Evolutionary conservation across 2,888 invertebrate species (phyloP), one percentile per base, ranked within the genome.

Genomic region (Cephonodes hylas): DNA sequence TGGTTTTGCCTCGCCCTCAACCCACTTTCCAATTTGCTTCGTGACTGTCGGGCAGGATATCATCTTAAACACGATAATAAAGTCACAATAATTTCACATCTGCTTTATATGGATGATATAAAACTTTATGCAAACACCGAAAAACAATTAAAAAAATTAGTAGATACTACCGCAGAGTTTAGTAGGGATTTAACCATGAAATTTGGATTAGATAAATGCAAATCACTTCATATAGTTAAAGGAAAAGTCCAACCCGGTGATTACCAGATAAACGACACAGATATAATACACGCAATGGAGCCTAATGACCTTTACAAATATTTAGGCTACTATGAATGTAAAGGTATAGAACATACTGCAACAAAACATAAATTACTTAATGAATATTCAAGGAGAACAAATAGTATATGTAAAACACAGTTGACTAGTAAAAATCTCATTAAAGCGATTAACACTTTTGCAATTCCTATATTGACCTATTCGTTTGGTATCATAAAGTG

Each of bases 1-100:
- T n/a, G 66, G 66, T 68, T 66, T 8, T 64, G 66, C 22, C 60
- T 68, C 0, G 62, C 68, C 8, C 18, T 66, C 1, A 65, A 66
- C 13, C 62, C 66, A 3, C 38, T 66, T 2, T 66, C 62, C 13
- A 13, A 58, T 7, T 15, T 45, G 15, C 45, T 59, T 8, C 3
- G 10, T 5, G 10, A 31, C 10, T 31, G 5, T 10, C 31, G 31
- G 10, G 5, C 7, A 6, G 31, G 31, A 31, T 31, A 31, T 5
- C 31, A 31, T 1, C 1, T 3, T 25, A 8, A 20, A 10, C 7
- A 8, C 1, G 8, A 25, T 31, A 13, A 6, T 20, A 0, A 25
- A 48, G 2, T 53, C 38, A 20, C 10, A 6, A 13, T 6, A 1
- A 48, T 60, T 15, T 23, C 48, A 5, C 60, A 60, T 22, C 38